phyloP scores from a whole-genome alignment of 2,888 invertebrate genomes.

The Muschampia plurimacula region DNA sequence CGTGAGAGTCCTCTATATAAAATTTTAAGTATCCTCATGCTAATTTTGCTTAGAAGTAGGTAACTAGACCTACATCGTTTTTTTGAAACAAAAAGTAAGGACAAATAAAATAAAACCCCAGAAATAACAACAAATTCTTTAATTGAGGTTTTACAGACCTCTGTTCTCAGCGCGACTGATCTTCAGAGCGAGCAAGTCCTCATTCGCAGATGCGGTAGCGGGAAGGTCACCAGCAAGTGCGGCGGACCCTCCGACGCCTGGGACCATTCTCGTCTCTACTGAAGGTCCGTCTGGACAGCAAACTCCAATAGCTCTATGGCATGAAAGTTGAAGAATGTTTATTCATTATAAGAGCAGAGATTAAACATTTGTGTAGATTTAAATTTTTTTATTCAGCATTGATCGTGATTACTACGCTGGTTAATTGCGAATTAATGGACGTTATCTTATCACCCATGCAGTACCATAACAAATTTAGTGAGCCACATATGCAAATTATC shows the following conservation, averaged over 20 bases:
- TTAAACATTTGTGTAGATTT: too few relatives aligned
- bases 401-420: too few relatives aligned
- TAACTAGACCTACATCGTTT: too few relatives aligned
- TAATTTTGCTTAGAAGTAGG: too few relatives aligned
- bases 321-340: neutral
- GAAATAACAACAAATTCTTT: conserved; percentile 38
- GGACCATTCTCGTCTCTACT: neutral
- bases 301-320: conserved; percentile 86
- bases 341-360: too few relatives aligned
- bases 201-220: conserved; percentile 78
- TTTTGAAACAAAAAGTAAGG: neutral
- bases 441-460: too few relatives aligned
- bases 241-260: conserved; percentile 58
- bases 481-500: too few relatives aligned
- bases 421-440: too few relatives aligned
- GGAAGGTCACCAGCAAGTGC: conserved; percentile 83
- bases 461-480: too few relatives aligned
- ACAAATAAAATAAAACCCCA: conserved; percentile 18
- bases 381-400: too few relatives aligned
- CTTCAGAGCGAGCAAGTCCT: conserved; percentile 73
- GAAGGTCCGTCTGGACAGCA: conserved; percentile 87
- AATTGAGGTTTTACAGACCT: conserved; percentile 59
- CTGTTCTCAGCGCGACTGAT: conserved; percentile 70
- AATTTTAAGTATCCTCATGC: too few relatives aligned
- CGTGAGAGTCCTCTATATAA: too few relatives aligned